Evolutionary conservation across 2,113 vertebrate genomes (phyloP).

Genomic region (Misgurnus anguillicaudatus): DNA sequence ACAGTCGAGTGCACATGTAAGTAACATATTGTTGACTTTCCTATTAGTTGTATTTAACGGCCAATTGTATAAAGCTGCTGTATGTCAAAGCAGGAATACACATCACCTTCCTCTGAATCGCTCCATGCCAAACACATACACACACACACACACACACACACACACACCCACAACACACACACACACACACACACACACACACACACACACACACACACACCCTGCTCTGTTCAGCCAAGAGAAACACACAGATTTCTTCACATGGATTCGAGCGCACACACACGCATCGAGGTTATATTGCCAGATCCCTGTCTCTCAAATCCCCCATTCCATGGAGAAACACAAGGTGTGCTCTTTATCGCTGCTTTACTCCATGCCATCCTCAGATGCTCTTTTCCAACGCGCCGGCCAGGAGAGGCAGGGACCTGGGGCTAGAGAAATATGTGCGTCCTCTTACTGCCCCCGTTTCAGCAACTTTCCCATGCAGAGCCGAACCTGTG

Average conservation of each 20-base stretch:
- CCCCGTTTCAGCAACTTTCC: constrained; percentile 35
- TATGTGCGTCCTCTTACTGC: constrained; percentile 41
- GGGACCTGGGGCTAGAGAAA: constrained; percentile 21
- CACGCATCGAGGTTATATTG: neutral
- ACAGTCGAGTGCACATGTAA: neutral
- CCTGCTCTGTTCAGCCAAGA: constrained; percentile 37
- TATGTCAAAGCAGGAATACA: constrained; percentile 18
- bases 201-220: constrained; percentile 8
- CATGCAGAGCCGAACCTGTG: constrained; percentile 35
- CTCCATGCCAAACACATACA: constrained; percentile 23
- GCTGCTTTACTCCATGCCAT: constrained; percentile 44
- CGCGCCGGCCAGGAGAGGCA: constrained; percentile 14
- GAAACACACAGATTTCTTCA: constrained; percentile 28
- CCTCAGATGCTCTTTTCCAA: constrained; percentile 33
- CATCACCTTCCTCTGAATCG: constrained; percentile 15
- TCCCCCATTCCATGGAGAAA: constrained; percentile 28
- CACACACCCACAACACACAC: constrained; percentile 28
- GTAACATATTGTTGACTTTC: neutral
- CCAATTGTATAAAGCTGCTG: neutral
- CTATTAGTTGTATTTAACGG: neutral
- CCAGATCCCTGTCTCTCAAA: constrained; percentile 39
- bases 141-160: constrained; percentile 8
- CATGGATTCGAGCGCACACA: constrained; percentile 33
- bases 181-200: constrained; percentile 26
- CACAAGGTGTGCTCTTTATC: constrained; percentile 52